Evolutionary conservation across 1,140 invertebrate species (phyloP).

Genomic region (Zophobas morio): DNA sequence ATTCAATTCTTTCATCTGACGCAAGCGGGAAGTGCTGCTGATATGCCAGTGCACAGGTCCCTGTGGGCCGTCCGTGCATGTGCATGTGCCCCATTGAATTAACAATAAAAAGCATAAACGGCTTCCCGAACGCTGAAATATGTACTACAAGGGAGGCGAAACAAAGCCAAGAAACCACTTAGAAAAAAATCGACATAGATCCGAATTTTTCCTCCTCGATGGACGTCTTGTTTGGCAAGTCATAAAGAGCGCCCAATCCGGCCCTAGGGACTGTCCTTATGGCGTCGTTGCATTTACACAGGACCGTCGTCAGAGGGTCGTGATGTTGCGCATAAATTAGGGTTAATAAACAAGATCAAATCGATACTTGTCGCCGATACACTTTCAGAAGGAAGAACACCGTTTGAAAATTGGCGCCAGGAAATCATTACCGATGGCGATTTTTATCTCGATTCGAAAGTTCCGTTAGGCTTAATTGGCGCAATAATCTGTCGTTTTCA

Average conservation of each 20-base stretch:
- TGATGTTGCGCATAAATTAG: neutral
- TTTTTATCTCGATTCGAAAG: constrained; percentile 13
- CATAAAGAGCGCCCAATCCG: neutral
- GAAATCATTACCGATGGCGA: constrained; percentile 9
- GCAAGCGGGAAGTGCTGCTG: constrained; percentile 43
- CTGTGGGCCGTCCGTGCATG: constrained; percentile 17
- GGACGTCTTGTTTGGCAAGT: no score
- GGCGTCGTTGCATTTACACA: neutral
- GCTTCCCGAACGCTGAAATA: no score
- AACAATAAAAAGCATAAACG: constrained; percentile 15
- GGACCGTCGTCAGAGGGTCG: neutral
- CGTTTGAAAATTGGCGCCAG: constrained; percentile 21
- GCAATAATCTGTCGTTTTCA: constrained; percentile 10
- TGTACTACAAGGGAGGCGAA: no score
- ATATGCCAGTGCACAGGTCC: constrained; percentile 48
- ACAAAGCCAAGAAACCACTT: neutral
- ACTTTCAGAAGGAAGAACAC: constrained; percentile 14
- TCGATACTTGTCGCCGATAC: neutral
- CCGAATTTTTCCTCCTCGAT: neutral
- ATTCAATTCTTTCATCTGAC: constrained; percentile 58
- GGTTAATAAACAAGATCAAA: neutral
- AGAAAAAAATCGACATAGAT: neutral
- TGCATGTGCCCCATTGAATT: constrained; percentile 27
- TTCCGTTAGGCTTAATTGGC: constrained; percentile 25
- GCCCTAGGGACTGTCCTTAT: neutral